These are phyloP conservation scores for Prorops nasuta DNA, from an alignment of 1,140 invertebrate genomes.

Conservation along the genomic window DNA sequence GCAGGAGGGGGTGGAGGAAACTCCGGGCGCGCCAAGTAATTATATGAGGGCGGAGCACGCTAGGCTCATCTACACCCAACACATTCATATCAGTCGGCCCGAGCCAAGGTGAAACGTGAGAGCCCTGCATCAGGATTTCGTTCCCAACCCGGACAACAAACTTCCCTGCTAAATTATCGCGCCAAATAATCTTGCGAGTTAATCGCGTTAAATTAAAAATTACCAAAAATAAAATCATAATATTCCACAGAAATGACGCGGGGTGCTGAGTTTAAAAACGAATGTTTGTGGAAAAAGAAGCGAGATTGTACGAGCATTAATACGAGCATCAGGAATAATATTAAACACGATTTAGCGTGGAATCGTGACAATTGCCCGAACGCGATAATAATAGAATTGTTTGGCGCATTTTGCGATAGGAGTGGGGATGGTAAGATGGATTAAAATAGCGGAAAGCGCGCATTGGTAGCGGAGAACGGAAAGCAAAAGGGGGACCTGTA, in stretches of 20 bases:
- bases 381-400: background rate
- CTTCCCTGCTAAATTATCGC: no score
- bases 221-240: no score
- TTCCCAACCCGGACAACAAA: no score
- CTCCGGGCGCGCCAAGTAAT: slow-evolving; percentile 32
- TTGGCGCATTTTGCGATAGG: background rate
- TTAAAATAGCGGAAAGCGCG: background rate
- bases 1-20: background rate
- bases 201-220: no score
- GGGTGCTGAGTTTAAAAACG: no score
- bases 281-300: background rate
- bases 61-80: slow-evolving; percentile 29
- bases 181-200: no score
- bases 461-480: background rate
- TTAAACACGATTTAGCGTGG: background rate
- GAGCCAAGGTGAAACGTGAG: slow-evolving; percentile 25
- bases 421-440: background rate
- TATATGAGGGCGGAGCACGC: slow-evolving; percentile 43
- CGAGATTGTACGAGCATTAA: background rate
- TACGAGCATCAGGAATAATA: background rate
- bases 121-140: slow-evolving; percentile 22
- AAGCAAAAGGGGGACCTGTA: slow-evolving; percentile 22
- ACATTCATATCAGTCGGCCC: slow-evolving; percentile 21
- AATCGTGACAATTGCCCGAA: no score
- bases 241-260: no score